Evolutionary conservation across 2,113 vertebrate genomes (phyloP).

Genomic region (Bujurquina vittata): DNA sequence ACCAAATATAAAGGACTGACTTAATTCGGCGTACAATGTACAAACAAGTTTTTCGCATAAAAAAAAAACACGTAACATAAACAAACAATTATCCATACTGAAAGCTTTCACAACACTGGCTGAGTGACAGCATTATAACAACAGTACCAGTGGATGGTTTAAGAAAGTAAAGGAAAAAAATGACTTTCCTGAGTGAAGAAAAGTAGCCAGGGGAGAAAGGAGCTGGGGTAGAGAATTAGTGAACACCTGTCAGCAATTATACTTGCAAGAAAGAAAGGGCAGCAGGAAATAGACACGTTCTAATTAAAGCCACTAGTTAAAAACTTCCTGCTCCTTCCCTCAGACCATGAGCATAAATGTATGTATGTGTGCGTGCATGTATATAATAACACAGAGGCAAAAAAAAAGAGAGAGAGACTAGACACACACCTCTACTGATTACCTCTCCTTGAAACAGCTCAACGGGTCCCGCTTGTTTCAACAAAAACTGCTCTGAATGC

Average conservation of each 20-base stretch:
- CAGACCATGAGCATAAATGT: slow-evolving; percentile 66
- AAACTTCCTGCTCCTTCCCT: slow-evolving; percentile 95
- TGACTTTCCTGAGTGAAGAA: slow-evolving; percentile 17
- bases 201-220: slow-evolving; percentile 26
- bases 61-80: neutral
- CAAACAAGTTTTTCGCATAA: neutral
- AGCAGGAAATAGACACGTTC: slow-evolving; percentile 97
- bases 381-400: neutral
- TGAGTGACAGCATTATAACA: neutral
- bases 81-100: neutral
- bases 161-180: slow-evolving; percentile 9
- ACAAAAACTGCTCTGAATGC: neutral
- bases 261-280: slow-evolving; percentile 87
- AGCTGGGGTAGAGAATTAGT: slow-evolving; percentile 76
- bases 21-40: neutral
- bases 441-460: neutral
- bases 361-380: slow-evolving; percentile 5
- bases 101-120: neutral
- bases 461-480: neutral
- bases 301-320: slow-evolving; percentile 99
- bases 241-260: slow-evolving; percentile 99
- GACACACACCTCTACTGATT: slow-evolving; percentile 67
- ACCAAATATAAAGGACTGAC: neutral
- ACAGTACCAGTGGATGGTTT: neutral
- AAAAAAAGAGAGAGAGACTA: slow-evolving; percentile 79